Evolutionary conservation across 1,140 invertebrate species (phyloP).

Genomic region (Heliconius melpomene): DNA sequence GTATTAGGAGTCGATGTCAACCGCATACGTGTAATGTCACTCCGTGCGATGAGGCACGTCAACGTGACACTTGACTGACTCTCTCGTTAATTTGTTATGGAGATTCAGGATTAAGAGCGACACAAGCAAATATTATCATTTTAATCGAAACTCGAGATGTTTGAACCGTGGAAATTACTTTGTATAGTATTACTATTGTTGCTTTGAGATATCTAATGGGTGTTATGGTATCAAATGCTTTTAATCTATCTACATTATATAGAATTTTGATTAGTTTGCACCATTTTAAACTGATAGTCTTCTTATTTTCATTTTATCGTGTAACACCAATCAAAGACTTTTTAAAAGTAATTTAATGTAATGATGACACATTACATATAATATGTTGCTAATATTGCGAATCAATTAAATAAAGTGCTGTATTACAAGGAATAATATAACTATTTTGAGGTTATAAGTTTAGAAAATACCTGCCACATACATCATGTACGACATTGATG

Average conservation of each 20-base stretch:
- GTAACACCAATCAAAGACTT: no score
- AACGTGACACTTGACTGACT: slow-evolving; percentile 70
- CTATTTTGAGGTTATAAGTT: background rate
- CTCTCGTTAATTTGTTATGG: slow-evolving; percentile 71
- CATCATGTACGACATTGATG: slow-evolving; percentile 7
- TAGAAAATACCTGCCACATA: slow-evolving; percentile 10
- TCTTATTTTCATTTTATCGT: no score
- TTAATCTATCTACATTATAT: background rate
- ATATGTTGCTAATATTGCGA: no score
- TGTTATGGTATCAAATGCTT: background rate
- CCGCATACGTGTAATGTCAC: slow-evolving; percentile 52
- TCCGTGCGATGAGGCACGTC: slow-evolving; percentile 48
- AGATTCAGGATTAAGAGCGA: slow-evolving; percentile 47
- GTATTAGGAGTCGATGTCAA: slow-evolving; percentile 45
- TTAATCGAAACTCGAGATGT: slow-evolving; percentile 31
- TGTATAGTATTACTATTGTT: background rate
- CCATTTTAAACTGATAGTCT: no score
- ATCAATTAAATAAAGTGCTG: no score
- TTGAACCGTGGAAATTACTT: background rate
- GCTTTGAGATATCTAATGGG: background rate
- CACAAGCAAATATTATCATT: slow-evolving; percentile 47
- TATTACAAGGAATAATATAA: background rate
- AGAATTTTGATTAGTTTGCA: background rate
- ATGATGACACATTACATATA: no score
- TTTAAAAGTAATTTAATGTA: no score